These are phyloP conservation scores for Platyrinchus mystaceus DNA, from an alignment of 2,797 vertebrate genomes.

Conservation along the genomic window DNA sequence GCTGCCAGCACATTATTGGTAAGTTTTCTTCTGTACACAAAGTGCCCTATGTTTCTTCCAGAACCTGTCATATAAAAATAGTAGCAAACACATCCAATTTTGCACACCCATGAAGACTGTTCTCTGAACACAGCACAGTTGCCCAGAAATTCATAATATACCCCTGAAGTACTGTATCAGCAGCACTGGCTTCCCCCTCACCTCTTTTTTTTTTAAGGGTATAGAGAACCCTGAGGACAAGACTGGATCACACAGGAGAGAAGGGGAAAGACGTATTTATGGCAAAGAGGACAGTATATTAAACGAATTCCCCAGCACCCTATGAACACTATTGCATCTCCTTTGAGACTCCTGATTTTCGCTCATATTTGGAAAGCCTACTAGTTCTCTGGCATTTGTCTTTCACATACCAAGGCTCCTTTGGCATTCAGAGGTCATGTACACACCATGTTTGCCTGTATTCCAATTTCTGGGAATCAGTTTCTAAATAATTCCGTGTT, in stretches of 20 bases:
- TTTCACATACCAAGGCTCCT: slow-evolving; percentile 26
- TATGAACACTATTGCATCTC: background rate
- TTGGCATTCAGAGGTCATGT: slow-evolving; percentile 4
- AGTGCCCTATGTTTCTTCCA: background rate
- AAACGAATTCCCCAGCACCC: background rate
- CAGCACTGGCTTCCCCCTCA: background rate
- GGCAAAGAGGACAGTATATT: slow-evolving; percentile 5
- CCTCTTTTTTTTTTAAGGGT: accelerated
- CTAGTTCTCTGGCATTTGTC: background rate
- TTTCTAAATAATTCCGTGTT: slow-evolving; percentile 41
- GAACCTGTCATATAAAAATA: background rate
- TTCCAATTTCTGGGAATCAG: slow-evolving; percentile 57
- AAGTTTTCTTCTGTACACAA: background rate
- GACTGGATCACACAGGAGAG: background rate
- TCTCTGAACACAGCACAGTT: background rate
- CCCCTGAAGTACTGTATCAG: accelerated
- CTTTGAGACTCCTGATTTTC: slow-evolving; percentile 18
- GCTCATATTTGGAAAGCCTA: background rate
- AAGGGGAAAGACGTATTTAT: background rate
- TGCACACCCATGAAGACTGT: background rate
- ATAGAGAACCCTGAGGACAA: background rate
- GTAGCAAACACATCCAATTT: background rate
- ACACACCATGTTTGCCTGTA: background rate
- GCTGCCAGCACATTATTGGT: background rate
- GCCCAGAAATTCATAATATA: background rate